Base-by-base conservation (phyloP, 2,888 invertebrate species). In the Diogma glabrata region DNA sequence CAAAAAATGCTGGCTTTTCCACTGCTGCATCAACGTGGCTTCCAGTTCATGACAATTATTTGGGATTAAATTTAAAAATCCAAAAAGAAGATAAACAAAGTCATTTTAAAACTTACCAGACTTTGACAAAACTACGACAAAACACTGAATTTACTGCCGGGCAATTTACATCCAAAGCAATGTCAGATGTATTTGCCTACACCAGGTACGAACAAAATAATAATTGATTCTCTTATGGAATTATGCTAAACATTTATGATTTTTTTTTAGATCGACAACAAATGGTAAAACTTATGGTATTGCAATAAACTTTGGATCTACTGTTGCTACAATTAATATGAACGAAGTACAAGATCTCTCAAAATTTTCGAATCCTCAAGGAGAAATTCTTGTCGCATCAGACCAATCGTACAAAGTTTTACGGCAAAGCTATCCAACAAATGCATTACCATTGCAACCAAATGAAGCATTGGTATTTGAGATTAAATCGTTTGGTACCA, bases 31-130 rank as follows among this genome's bases (percentile, higher is more conserved):
- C 65, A 0, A 79, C 84, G 0, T 86, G 86, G 86, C 62, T 86
- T 5, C 85, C 85, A 1, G 78, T 86, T 2, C 75, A 83, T 55
- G 66, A 68, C 0, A 78, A 81, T 49, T 84, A 78, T 59, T 60
- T 66, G 49, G 62, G 61, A 0, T 60, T 81, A 0, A 87, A 87
- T 61, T 71, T 85, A 10, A 71, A 70, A 47, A 60, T 62, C 0
- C 76, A 85, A 61, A 68, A 63, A 24, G 53, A 53, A 1, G 62
- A 60, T 0, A 61, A 65, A 1, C 67, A 67, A 10, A 82, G 82
- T 33, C 81, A 82, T 56, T 76, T 79, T 49, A 76, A 76, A 51
- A 66, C 82, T 2, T 87, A 84, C 63, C 75, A 76, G 57, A 60
- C 69, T 1, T 63, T 86, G 12, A 64, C 77, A 0, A 54, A 64